Base-by-base conservation (phyloP, 2,113 vertebrate species). In the Sciurus niger region DNA sequence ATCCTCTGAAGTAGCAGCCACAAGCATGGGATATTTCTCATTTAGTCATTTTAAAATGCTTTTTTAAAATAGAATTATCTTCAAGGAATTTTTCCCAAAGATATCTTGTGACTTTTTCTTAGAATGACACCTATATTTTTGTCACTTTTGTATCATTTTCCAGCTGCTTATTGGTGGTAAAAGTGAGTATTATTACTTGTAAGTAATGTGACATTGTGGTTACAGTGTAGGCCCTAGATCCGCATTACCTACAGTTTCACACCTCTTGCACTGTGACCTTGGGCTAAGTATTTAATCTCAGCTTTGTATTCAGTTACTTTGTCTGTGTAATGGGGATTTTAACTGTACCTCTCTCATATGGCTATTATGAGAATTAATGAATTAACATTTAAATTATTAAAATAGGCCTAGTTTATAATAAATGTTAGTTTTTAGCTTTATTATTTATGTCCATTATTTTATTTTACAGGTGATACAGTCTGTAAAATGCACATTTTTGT, bases 311-410 rank as follows among this genome's bases (percentile, higher is more conserved):
- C 30, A 30, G 46, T 67, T 84, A 78, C 34, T 78, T 88, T 4
- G 37, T 48, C 28, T 93, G 37, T 51, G 11, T 58, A n/a, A 34
- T 70, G 72, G 40, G 24, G 37, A 67, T 37, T 76, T 58, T 78
- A 48, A n/a, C 63, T 86, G 8, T 4, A 24, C 32, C 24, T 74
- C 46, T 40, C 13, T 70, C 48, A n/a, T 32, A 34, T 20, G 4
- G 43, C 30, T 24, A 24, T 13, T 95, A 16, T 68, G 77, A 60
- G 34, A 74, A 60, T 73, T 74, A 79, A 58, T 67, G 48, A 70
- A 40, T 79, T 58, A 82, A 79, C 34, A 55, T 43, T 95, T 95
- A 85, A 79, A 80, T 80, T 25, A 80, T 46, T 70, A 67, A 84
- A 92, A 72, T 9, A 89, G 17, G 2, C 1, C 22, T 53, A 60